phyloP scores from a whole-genome alignment of 2,797 vertebrate genomes.

The Micropoecilia bifurca region DNA sequence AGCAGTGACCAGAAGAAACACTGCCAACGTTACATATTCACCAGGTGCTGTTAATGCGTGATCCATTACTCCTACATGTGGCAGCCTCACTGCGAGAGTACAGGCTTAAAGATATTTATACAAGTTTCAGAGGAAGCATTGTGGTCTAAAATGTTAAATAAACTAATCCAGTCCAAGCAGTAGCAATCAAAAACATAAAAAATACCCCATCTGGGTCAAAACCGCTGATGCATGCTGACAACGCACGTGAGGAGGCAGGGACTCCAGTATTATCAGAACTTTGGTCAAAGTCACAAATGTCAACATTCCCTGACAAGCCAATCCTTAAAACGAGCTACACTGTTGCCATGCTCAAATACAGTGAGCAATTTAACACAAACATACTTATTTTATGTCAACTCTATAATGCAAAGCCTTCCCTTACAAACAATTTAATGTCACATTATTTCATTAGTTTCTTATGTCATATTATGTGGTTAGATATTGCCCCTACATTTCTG shows the following conservation, averaged over 20 bases:
- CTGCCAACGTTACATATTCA: conserved; percentile 63
- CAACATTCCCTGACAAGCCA: conserved; percentile 24
- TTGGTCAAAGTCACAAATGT: conserved; percentile 22
- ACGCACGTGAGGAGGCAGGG: neutral
- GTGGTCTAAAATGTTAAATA: conserved; percentile 27
- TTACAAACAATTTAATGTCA: neutral
- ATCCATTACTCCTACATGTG: conserved; percentile 69
- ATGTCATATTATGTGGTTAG: neutral
- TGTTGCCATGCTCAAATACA: neutral
- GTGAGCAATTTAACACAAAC: conserved; percentile 22
- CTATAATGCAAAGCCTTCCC: neutral
- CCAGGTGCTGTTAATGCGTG: conserved; percentile 67
- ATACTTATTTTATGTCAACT: neutral
- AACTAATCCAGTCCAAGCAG: conserved; percentile 10
- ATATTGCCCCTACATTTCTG: neutral
- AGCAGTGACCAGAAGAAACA: conserved; percentile 37
- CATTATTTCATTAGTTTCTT: neutral
- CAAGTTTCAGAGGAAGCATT: conserved; percentile 19
- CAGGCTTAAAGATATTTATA: conserved; percentile 26
- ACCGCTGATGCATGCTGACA: conserved; percentile 2
- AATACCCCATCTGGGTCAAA: neutral
- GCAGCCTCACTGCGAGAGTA: conserved; percentile 38
- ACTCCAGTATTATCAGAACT: conserved; percentile 2
- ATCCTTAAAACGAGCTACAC: conserved; percentile 6
- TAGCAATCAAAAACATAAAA: neutral